A percentile compares a stretch with the other conserved stretches of the same genome.
These are phyloP conservation scores for Sarcophaga peregrina DNA, from an alignment of 1,140 invertebrate species.

Conservation along the genomic window DNA sequence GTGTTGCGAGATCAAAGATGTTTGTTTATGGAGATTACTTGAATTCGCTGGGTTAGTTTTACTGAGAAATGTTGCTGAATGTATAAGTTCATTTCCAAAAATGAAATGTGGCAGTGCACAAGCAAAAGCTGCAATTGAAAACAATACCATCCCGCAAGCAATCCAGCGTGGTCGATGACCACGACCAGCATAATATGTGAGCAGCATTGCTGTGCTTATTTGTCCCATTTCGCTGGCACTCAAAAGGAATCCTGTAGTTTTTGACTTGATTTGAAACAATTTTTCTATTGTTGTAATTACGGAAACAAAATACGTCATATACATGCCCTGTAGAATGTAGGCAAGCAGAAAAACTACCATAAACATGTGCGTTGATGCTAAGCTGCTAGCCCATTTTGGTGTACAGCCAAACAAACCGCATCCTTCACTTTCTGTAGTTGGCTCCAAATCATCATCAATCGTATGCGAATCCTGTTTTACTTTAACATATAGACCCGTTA, in stretches of 20 bases:
- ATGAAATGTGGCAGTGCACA: slow-evolving; percentile 87
- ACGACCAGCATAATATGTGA: slow-evolving; percentile 93
- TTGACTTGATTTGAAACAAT: slow-evolving; percentile 94
- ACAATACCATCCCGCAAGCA: slow-evolving; percentile 90
- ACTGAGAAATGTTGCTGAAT: slow-evolving; percentile 57
- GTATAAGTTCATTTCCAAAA: slow-evolving; percentile 77
- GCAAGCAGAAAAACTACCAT: slow-evolving; percentile 88
- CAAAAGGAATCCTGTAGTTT: slow-evolving; percentile 92
- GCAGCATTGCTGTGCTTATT: slow-evolving; percentile 85
- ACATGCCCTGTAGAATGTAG: slow-evolving; percentile 93
- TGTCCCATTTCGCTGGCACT: slow-evolving; percentile 96
- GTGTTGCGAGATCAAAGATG: background rate
- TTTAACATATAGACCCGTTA: slow-evolving; percentile 55
- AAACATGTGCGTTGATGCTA: slow-evolving; percentile 90
- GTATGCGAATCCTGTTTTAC: slow-evolving; percentile 49
- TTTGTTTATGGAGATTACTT: background rate
- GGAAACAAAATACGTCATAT: slow-evolving; percentile 94
- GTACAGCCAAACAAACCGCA: slow-evolving; percentile 79
- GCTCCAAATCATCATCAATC: slow-evolving; percentile 59
- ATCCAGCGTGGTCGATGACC: slow-evolving; percentile 97
- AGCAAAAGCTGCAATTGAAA: slow-evolving; percentile 86
- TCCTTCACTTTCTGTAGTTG: slow-evolving; percentile 66
- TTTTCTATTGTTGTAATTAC: slow-evolving; percentile 98
- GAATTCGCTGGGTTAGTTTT: slow-evolving; percentile 16
- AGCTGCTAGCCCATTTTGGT: slow-evolving; percentile 78